A percentile compares a stretch with the other conserved stretches of the same genome.
Evolutionary conservation across 2,888 invertebrate species (phyloP).

Genomic region (Stratiomys singularior): DNA sequence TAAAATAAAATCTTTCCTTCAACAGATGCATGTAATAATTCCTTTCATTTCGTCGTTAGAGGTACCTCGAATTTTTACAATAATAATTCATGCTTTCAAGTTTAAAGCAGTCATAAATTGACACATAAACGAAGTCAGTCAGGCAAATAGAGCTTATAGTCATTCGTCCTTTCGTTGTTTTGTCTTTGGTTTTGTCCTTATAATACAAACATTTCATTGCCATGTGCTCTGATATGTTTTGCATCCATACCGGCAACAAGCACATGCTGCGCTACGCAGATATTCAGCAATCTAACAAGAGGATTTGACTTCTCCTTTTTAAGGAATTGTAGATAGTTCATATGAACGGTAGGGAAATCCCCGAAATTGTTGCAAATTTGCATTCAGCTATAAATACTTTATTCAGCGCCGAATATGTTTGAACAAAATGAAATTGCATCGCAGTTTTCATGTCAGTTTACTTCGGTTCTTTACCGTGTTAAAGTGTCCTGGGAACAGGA

Average conservation of each 20-base stretch:
- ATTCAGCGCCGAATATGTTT: background rate
- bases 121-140: background rate
- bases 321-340: background rate
- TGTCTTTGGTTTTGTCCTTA: background rate
- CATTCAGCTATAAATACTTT: slow-evolving; percentile 33
- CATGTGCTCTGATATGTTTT: background rate
- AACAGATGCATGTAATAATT: background rate
- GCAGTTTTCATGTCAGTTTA: background rate
- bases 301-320: background rate
- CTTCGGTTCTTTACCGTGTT: slow-evolving; percentile 12
- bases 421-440: background rate
- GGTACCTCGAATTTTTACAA: background rate
- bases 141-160: background rate
- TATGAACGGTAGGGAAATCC: slow-evolving; percentile 18
- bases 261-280: slow-evolving; percentile 49
- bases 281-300: slow-evolving; percentile 33
- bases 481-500: background rate
- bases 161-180: background rate
- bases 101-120: background rate
- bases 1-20: background rate
- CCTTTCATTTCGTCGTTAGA: background rate
- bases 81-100: background rate
- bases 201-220: slow-evolving; percentile 20
- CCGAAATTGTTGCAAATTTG: slow-evolving; percentile 2
- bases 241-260: slow-evolving; percentile 13